Base-by-base conservation (phyloP, 2,113 vertebrate genomes). In the Tenrec ecaudatus region DNA sequence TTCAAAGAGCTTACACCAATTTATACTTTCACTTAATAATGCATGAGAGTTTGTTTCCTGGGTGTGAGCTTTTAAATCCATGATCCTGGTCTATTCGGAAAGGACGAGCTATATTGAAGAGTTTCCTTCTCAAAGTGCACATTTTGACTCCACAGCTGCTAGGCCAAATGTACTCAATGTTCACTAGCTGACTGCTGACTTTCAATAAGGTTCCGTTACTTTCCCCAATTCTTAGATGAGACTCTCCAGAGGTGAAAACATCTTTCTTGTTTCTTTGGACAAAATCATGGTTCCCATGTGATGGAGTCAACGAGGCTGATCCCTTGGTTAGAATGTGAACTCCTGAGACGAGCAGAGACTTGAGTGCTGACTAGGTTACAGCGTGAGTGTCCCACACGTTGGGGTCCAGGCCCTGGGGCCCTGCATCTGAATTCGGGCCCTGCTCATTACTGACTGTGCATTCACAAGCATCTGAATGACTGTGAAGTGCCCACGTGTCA, bases 111-210 rank as follows among this genome's bases (percentile, higher is more conserved):
- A 81, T 84, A 93, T 1, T 31, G 88, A 66, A 90, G 82, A 96
- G 88, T 92, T 92, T 76, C 92, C 69, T 79, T 97, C 95, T 29
- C 86, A 69, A 84, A 96, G 92, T 27, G 95, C 94, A 95, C 85
- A 94, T 95, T 96, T 77, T 96, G 97, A 97, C 92, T 97, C 91
- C 88, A 96, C 75, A 2, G 89, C 91, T 9, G 62, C 96, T 95
- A 81, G 79, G 94, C 47, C 31, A 38, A 81, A 47, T 38, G 83
- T 96, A 95, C 75, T 91, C 83, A 97, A 95, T 29, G 47, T 3
- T 27, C 88, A 38, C 47, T 16, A 86, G 68, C 60, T 90, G 71
- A 57, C 96, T 88, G 95, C 94, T 58, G 95, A 89, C 95, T 97
- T 97, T 96, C 66, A 95, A 31, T 43, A 14, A 0, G 10, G 69